phyloP scores from a whole-genome alignment of 2,888 invertebrate genomes.

The Agrotis segetum region DNA sequence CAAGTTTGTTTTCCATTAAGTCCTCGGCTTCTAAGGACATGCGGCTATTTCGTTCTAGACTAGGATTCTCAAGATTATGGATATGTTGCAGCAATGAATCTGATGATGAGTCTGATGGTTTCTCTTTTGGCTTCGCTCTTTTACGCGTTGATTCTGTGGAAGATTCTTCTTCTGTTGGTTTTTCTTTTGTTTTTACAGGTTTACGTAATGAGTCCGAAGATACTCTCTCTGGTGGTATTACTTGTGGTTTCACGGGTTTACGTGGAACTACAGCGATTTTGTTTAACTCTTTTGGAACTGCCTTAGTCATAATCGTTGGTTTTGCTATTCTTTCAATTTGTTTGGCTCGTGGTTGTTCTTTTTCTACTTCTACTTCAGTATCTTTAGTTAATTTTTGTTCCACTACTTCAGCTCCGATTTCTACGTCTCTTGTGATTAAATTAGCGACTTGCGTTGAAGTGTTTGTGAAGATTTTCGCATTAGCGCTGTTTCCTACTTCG shows the following conservation, averaged over 20 bases:
- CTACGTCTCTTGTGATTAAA: conserved; percentile 21
- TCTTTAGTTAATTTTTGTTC: not conserved
- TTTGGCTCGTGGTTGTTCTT: no score
- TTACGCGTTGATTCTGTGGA: conserved; percentile 77
- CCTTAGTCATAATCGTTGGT: conserved; percentile 44
- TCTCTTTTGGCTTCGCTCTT: conserved; percentile 9
- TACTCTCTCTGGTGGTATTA: conserved; percentile 52
- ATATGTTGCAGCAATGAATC: conserved; percentile 82
- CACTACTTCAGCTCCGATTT: conserved; percentile 33
- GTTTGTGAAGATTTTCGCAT: conserved; percentile 62
- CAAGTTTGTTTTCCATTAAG: conserved; percentile 82
- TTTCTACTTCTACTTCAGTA: not conserved
- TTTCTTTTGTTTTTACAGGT: conserved; percentile 8
- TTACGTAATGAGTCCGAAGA: conserved; percentile 79
- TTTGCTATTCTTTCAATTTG: conserved; percentile 21
- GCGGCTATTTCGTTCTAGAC: conserved; percentile 70
- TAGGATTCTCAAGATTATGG: conserved; percentile 80
- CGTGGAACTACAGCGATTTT: no score
- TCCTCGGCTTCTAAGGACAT: conserved; percentile 64
- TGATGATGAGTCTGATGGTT: conserved; percentile 70
- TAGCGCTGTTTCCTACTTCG: conserved; percentile 72
- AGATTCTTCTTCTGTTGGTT: conserved; percentile 59
- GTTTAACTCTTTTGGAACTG: conserved; percentile 12
- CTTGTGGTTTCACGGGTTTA: not conserved
- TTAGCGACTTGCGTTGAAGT: conserved; percentile 72